A percentile compares a stretch with the other conserved stretches of the same genome.
phyloP scores from a whole-genome alignment of 2,113 vertebrate genomes.

The Gorilla gorilla region DNA sequence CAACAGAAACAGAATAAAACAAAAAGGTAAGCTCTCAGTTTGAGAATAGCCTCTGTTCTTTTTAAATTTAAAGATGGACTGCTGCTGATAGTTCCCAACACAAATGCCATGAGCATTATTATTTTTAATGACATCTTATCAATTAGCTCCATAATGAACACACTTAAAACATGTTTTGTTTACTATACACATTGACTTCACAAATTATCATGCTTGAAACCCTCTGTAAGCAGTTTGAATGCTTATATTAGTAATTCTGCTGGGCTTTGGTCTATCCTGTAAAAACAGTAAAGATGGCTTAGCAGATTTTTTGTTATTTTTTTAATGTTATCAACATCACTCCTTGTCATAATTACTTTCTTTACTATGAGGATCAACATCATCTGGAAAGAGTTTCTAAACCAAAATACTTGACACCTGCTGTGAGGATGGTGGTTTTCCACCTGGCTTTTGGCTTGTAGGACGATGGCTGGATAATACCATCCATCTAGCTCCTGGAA shows the following conservation, averaged over 20 bases:
- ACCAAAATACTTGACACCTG: neutral
- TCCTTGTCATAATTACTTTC: constrained; percentile 15
- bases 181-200: neutral
- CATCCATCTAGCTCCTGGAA: neutral
- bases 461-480: neutral
- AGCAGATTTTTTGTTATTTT: constrained; percentile 7
- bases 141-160: neutral
- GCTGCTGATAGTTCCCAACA: neutral
- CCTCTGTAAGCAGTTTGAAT: neutral
- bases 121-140: constrained; percentile 27
- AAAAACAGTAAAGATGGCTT: neutral
- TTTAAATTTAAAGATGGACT: neutral
- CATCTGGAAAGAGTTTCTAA: neutral
- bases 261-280: neutral
- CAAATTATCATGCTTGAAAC: neutral
- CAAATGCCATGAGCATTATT: neutral
- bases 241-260: constrained; percentile 12
- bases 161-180: constrained; percentile 32
- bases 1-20: constrained; percentile 21
- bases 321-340: neutral
- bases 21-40: neutral
- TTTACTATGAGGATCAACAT: neutral
- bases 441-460: neutral
- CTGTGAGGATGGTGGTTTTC: neutral
- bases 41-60: neutral